Conservation (phyloP, 2,888 invertebrate genomes). For the Lomographa bimaculata region DNA sequence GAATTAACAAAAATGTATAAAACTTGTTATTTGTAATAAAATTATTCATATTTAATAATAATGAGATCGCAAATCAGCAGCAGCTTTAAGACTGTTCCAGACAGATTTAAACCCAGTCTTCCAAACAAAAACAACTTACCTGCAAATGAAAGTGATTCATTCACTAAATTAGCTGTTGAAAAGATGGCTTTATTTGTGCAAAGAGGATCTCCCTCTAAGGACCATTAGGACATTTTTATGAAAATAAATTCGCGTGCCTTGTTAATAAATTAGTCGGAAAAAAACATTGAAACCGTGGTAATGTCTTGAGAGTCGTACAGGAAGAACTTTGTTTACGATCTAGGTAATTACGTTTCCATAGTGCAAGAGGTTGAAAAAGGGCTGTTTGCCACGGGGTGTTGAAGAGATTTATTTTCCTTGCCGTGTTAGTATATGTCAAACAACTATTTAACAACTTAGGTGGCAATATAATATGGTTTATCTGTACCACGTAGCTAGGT, state of each 20-base stretch:
- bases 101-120: too few relatives aligned
- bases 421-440: too few relatives aligned
- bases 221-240: slow-evolving; percentile 37
- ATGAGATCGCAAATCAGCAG: too few relatives aligned
- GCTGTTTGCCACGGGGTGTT: too few relatives aligned
- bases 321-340: slow-evolving; percentile 14
- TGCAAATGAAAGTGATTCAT: slow-evolving; percentile 65
- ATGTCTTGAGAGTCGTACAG: slow-evolving; percentile 24
- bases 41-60: too few relatives aligned
- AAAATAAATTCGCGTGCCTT: slow-evolving; percentile 38
- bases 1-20: too few relatives aligned
- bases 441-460: too few relatives aligned
- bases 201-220: slow-evolving; percentile 28
- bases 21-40: too few relatives aligned
- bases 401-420: too few relatives aligned
- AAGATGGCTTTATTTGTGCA: slow-evolving; percentile 54
- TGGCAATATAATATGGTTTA: too few relatives aligned
- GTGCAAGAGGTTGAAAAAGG: background rate
- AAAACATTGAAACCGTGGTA: slow-evolving; percentile 28
- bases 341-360: background rate
- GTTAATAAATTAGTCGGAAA: slow-evolving; percentile 40
- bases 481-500: too few relatives aligned
- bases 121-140: slow-evolving; percentile 50
- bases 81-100: too few relatives aligned
- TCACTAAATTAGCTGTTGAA: slow-evolving; percentile 58